phyloP scores from a whole-genome alignment of 2,888 invertebrate species.

The Catocala nupta region DNA sequence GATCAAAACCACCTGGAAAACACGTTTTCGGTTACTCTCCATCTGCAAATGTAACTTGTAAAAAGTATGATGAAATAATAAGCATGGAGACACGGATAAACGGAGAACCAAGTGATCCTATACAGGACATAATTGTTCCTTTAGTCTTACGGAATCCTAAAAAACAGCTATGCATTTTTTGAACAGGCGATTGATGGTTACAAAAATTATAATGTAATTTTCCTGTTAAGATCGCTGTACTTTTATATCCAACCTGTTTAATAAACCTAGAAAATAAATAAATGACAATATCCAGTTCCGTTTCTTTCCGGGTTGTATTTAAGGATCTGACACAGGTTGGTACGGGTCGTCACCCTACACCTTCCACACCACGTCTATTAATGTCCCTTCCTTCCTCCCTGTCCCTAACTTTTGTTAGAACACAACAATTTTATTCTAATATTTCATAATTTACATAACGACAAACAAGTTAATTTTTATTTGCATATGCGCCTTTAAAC shows the following conservation, averaged over 20 bases:
- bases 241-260: slow-evolving; percentile 3
- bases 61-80: too few species aligned
- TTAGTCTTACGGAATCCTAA: too few species aligned
- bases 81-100: too few species aligned
- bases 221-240: neutral
- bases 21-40: too few species aligned
- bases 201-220: neutral
- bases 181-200: too few species aligned
- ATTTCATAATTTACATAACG: neutral
- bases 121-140: too few species aligned
- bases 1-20: too few species aligned
- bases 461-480: slow-evolving; percentile 4
- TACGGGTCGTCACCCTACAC: slow-evolving; percentile 57
- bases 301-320: slow-evolving; percentile 38
- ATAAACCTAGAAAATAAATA: slow-evolving; percentile 22
- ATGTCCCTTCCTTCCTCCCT: too few species aligned
- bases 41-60: too few species aligned
- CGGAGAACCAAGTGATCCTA: too few species aligned
- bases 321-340: slow-evolving; percentile 61
- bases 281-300: slow-evolving; percentile 18
- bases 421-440: slow-evolving; percentile 17
- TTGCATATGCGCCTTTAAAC: neutral
- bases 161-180: too few species aligned
- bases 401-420: slow-evolving; percentile 43
- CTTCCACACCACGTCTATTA: slow-evolving; percentile 41